Conservation (phyloP, 2,113 vertebrate genomes). For the Ursus arctos region DNA sequence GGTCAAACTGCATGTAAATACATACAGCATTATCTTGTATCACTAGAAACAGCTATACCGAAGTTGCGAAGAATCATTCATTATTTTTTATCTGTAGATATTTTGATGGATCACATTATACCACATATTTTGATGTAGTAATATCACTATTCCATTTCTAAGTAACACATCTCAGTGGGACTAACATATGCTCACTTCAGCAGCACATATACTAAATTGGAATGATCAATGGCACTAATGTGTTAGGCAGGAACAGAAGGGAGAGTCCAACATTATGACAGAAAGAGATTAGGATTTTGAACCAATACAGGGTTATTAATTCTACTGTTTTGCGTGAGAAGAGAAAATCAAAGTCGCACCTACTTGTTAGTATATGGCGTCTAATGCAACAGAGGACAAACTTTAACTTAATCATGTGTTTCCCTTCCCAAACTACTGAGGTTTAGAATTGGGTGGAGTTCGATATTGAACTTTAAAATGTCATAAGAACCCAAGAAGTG, state of each 20-base stretch:
- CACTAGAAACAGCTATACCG: background rate
- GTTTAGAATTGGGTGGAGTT: background rate
- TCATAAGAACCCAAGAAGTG: background rate
- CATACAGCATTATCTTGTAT: background rate
- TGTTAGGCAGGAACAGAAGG: background rate
- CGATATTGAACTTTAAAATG: background rate
- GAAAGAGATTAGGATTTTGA: background rate
- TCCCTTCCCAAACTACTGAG: background rate
- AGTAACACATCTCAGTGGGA: background rate
- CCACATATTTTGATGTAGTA: background rate
- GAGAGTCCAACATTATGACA: background rate
- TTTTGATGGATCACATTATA: background rate
- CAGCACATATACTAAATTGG: no score
- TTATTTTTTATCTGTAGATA: background rate
- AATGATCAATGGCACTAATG: background rate
- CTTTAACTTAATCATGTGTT: background rate
- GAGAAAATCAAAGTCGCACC: background rate
- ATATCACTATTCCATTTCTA: background rate
- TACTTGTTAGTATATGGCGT: background rate
- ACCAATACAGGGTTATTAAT: background rate
- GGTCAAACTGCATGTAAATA: background rate
- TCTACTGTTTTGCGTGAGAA: background rate
- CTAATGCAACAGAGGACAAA: background rate
- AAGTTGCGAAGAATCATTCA: background rate
- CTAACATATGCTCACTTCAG: background rate